phyloP scores from a whole-genome alignment of 2,797 vertebrate species.

The Loris lydekkerianus region DNA sequence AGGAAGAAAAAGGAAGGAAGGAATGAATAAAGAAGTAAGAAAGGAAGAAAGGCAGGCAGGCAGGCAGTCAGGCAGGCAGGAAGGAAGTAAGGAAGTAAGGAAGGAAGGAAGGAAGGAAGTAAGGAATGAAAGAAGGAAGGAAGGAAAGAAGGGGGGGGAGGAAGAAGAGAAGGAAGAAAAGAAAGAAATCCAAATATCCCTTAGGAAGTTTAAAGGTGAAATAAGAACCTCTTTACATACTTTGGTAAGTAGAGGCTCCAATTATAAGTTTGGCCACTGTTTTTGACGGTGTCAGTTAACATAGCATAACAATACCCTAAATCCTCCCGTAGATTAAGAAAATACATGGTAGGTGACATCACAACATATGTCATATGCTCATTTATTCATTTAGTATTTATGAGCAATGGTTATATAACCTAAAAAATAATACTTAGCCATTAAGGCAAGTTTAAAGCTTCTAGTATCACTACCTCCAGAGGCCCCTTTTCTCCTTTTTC shows the following conservation, averaged over 20 bases:
- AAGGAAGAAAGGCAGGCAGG: no score
- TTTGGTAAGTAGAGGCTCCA: background rate
- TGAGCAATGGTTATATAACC: background rate
- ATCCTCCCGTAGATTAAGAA: slow-evolving; percentile 34
- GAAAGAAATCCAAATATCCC: no score
- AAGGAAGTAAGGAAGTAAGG: no score
- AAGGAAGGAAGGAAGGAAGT: no score
- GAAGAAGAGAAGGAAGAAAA: no score
- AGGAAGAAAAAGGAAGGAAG: no score
- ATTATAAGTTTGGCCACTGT: background rate
- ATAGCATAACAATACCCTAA: background rate
- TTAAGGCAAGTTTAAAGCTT: background rate
- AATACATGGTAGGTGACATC: background rate
- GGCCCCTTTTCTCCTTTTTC: background rate
- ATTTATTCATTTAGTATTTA: slow-evolving; percentile 23
- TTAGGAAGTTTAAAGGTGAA: slow-evolving; percentile 41
- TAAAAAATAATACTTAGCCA: slow-evolving; percentile 61
- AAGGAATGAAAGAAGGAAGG: no score
- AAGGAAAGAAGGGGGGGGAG: no score
- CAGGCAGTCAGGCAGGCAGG: no score
- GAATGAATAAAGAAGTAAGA: no score
- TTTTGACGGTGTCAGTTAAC: slow-evolving; percentile 40
- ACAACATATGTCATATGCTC: background rate
- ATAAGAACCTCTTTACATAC: background rate
- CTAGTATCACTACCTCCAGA: background rate